Conservation (phyloP, 1,140 invertebrate genomes). For the Cyrtorhinus lividipennis region DNA sequence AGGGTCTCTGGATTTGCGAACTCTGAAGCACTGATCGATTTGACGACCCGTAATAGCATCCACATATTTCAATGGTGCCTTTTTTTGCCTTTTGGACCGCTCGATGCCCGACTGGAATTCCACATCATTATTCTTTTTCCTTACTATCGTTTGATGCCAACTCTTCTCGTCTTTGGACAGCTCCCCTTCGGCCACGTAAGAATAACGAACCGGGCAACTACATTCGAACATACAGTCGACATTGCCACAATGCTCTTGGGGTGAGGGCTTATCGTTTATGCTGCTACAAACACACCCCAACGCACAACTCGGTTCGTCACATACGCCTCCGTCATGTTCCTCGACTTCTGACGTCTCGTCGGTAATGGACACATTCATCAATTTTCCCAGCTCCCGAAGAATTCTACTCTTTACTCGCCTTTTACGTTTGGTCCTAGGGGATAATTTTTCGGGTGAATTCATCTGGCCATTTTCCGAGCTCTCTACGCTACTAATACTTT, state of each 20-base stretch:
- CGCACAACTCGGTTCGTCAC: not conserved
- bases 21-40: not conserved
- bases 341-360: not conserved
- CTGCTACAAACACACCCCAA: not conserved
- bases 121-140: not conserved
- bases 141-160: not conserved
- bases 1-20: too few relatives aligned
- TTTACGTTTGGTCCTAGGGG: too few relatives aligned
- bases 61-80: not conserved
- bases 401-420: not conserved
- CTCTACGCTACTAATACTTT: not conserved
- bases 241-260: not conserved
- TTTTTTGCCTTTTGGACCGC: not conserved
- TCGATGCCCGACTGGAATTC: not conserved
- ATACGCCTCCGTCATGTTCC: not conserved
- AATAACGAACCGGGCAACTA: not conserved
- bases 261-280: not conserved
- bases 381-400: not conserved
- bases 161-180: not conserved
- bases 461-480: not conserved
- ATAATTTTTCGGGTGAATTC: too few relatives aligned
- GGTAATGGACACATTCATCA: not conserved
- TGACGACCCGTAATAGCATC: not conserved
- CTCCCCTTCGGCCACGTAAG: not conserved
- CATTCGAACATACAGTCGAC: constrained; percentile 2